Percentiles rank a stretch among this genome's conserved stretches.
Evolutionary conservation across 2,888 invertebrate genomes (phyloP).

Genomic region (Polyommatus icarus): DNA sequence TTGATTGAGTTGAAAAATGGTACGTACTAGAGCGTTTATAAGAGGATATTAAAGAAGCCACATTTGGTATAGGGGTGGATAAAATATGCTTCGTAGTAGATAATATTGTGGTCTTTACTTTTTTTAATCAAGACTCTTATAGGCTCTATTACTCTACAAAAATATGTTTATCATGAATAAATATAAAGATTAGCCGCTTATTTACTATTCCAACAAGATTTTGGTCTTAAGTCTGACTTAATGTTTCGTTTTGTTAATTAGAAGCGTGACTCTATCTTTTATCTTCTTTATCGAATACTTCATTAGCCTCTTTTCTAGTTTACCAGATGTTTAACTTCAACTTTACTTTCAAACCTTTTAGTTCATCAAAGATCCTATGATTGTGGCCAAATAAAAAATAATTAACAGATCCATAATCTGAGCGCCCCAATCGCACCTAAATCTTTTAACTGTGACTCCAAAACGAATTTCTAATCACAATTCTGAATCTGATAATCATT

Average conservation of each 20-base stretch:
- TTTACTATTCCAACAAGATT: not conserved
- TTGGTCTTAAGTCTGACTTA: not conserved
- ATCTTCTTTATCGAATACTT: not conserved
- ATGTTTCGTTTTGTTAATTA: not conserved
- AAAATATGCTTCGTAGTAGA: not conserved
- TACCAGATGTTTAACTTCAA: not conserved
- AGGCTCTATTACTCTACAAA: too few species aligned
- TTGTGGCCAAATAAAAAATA: not conserved
- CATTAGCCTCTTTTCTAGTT: not conserved
- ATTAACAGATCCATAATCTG: not conserved
- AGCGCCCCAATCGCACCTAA: not conserved
- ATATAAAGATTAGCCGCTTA: too few species aligned
- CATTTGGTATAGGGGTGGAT: not conserved
- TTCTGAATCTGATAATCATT: slow-evolving; percentile 1
- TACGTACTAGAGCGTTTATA: slow-evolving; percentile 4
- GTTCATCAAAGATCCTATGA: not conserved
- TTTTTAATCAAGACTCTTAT: not conserved
- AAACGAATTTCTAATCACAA: slow-evolving; percentile 14
- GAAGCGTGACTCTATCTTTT: not conserved
- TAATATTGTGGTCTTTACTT: not conserved
- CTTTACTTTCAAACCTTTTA: not conserved
- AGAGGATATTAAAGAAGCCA: not conserved
- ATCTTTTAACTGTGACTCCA: not conserved
- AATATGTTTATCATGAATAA: too few species aligned
- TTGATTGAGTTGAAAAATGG: slow-evolving; percentile 18